Evolutionary conservation across 2,888 invertebrate species (phyloP).

Genomic region (Tineola bisselliella): DNA sequence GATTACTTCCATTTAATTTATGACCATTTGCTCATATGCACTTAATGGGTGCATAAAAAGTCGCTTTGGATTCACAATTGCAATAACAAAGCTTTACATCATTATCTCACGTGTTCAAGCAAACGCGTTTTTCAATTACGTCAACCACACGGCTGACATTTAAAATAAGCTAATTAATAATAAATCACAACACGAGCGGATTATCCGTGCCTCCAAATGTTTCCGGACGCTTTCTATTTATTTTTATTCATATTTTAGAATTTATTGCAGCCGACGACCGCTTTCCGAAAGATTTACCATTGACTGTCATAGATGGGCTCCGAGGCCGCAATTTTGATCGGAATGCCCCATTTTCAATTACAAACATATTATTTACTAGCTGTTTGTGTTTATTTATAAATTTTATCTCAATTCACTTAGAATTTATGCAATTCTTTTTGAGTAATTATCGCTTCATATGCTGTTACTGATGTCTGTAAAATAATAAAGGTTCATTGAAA

Average conservation of each 20-base stretch:
- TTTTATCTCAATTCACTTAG: too few relatives aligned
- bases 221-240: conserved; percentile 36
- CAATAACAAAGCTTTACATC: too few relatives aligned
- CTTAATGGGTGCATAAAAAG: too few relatives aligned
- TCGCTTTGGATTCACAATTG: too few relatives aligned
- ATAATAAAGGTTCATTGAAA: too few relatives aligned
- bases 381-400: too few relatives aligned
- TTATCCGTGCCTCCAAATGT: conserved; percentile 49
- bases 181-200: conserved; percentile 56
- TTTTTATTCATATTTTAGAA: conserved; percentile 57
- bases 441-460: too few relatives aligned
- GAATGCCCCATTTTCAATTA: conserved; percentile 40
- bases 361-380: conserved; percentile 21
- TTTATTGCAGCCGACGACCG: conserved; percentile 50
- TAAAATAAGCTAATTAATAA: conserved; percentile 56
- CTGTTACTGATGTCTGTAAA: too few relatives aligned
- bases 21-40: conserved; percentile 19
- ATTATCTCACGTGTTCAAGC: too few relatives aligned
- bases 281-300: conserved; percentile 64
- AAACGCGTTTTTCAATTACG: too few relatives aligned
- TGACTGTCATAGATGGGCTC: conserved; percentile 58
- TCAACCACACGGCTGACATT: too few relatives aligned
- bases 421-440: too few relatives aligned
- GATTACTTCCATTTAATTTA: conserved; percentile 57
- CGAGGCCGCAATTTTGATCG: conserved; percentile 41